These are phyloP conservation scores for Leptinotarsa lineolata DNA, from an alignment of 1,140 invertebrate species.

Conservation along the genomic window DNA sequence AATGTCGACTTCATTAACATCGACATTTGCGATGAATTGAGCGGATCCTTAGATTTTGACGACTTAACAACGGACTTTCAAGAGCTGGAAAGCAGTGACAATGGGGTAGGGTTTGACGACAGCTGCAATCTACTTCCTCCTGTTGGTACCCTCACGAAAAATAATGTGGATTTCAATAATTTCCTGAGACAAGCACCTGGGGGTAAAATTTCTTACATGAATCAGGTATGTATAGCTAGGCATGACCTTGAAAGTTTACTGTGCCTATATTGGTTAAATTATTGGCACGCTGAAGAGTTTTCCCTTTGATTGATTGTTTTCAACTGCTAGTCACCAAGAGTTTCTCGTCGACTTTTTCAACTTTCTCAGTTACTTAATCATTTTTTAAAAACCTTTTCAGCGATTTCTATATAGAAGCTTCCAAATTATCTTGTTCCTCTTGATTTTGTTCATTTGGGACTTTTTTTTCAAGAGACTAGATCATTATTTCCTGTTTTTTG, in stretches of 20 bases:
- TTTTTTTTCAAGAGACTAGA: too few species aligned
- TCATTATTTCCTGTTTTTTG: too few species aligned
- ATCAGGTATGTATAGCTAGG: conserved; percentile 33
- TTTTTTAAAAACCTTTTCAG: too few species aligned
- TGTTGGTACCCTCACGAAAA: conserved; percentile 42
- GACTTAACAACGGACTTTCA: conserved; percentile 35
- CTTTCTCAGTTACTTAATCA: too few species aligned
- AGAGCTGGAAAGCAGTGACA: conserved; percentile 26
- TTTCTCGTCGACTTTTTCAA: too few species aligned
- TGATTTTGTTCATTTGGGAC: too few species aligned
- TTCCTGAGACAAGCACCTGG: conserved; percentile 40
- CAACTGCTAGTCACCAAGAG: too few species aligned
- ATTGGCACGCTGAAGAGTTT: background rate
- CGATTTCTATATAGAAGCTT: too few species aligned
- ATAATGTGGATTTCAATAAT: conserved; percentile 45
- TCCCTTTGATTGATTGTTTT: background rate
- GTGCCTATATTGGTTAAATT: background rate
- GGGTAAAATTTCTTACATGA: conserved; percentile 35
- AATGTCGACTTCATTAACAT: conserved; percentile 41
- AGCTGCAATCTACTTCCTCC: conserved; percentile 36
- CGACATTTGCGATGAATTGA: conserved; percentile 44
- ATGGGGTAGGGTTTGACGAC: background rate
- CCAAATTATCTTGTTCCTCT: too few species aligned
- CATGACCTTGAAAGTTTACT: background rate
- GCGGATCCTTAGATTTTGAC: conserved; percentile 45